Base-by-base conservation (phyloP, 2,888 invertebrate genomes). In the Galeopsomyia nigrocyanea region DNA sequence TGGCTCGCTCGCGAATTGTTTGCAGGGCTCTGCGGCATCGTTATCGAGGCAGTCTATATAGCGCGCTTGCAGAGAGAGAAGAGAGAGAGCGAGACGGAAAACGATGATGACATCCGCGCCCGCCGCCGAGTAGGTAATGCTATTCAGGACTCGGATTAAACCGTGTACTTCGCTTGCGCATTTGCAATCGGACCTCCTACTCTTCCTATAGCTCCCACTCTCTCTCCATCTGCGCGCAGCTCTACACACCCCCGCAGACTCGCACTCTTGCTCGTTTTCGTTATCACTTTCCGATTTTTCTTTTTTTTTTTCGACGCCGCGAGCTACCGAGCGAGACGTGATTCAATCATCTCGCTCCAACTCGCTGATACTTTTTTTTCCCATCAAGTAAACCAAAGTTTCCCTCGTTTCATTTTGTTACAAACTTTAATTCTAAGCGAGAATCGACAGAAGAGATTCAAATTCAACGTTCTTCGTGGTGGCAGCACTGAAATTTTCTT, bases 141-240 rank as follows among this genome's bases (percentile, higher is more conserved):
- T 81, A 82, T 82, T 81, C 81, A 79, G 78, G 79, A 78, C 74
- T 80, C 77, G 80, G 81, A 82, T 82, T 82, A 81, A 82, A 82
- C 76, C 80, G 71, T 81, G 81, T 81, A 80, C 79, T 77, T 77
- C 77, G 72, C 77, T 68, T 75, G 69, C 75, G 75, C 77, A 78
- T 77, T 77, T 76, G 76, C 77, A 77, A 79, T 79, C 77, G 39
- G 39, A 13, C 73, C 74, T 74, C 69, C 71, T 74, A 76, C 74
- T 69, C 73, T 71, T 73, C 64, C 72, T 39, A n/a, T n/a, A 39
- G 39, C 39, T 39, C 13, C 39, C 39, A 39, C 39, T 39, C 39
- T 7, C 39, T 39, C 39, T 10, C 39, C 7, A 3, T 7, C 7
- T 39, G n/a, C n/a, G n/a, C n/a, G n/a, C n/a, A n/a, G n/a, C n/a